Conservation (phyloP, 1,140 invertebrate genomes). For the Drosophila arizonae region DNA sequence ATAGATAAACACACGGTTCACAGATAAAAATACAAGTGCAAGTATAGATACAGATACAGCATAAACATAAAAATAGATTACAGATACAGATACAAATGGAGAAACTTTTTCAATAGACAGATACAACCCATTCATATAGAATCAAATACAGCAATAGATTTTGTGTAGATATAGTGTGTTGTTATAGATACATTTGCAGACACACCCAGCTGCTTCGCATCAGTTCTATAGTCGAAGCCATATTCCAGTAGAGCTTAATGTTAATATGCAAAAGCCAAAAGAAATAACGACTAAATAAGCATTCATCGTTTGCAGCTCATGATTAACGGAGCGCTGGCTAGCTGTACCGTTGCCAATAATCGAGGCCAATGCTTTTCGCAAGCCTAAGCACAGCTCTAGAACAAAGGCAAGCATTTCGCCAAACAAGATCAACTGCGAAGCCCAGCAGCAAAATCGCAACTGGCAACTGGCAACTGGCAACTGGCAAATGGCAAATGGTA, state of each 20-base stretch:
- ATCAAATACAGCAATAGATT: no score
- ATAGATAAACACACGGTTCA: no score
- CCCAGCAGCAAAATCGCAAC: neutral
- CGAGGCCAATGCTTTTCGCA: constrained; percentile 25
- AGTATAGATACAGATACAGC: no score
- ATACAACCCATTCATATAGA: no score
- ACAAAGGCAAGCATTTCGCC: constrained; percentile 20
- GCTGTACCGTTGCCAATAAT: constrained; percentile 23
- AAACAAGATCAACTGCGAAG: constrained; percentile 12
- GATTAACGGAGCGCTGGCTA: constrained; percentile 26
- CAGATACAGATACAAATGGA: no score
- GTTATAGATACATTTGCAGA: neutral
- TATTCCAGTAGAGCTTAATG: neutral
- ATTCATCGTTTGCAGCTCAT: constrained; percentile 2
- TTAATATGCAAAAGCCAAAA: constrained; percentile 1
- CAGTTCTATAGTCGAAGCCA: neutral
- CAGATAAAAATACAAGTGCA: no score
- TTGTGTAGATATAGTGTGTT: no score
- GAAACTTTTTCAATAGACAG: no score
- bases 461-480: neutral
- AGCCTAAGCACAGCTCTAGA: constrained; percentile 1
- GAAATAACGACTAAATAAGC: neutral
- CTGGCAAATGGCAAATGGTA: no score
- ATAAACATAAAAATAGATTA: no score
- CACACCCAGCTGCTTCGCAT: constrained; percentile 21